Base-by-base conservation (phyloP, 35 echinoderm and acorn worm species). In the Stichopus chloronotus region DNA sequence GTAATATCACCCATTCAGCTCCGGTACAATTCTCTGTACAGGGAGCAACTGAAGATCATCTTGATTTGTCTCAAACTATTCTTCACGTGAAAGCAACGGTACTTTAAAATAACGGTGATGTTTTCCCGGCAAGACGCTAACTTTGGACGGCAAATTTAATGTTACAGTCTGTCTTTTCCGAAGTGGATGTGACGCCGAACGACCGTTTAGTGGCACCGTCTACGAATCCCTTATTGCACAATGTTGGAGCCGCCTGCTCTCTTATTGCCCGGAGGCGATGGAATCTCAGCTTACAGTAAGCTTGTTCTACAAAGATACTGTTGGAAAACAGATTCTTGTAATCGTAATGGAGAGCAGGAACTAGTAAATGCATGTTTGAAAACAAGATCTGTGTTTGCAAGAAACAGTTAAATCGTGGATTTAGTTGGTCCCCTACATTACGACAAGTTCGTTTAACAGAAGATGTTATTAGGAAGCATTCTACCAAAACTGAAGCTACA, bases 301-400 rank as follows among this genome's bases (percentile, higher is more conserved):
- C 20, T 53, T 96, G 63, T 96, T 91, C 30, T 93, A 96, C 88
- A 96, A 96, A 88, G 92, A 94, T 86, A 92, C 87, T 6, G 92
- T 88, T 17, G 88, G 88, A 6, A 59, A 74, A 71, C 93, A 30
- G 72, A 76, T 76, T 76, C 72, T 6, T 76, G 72, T 76, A 43
- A 76, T 76, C 72, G 4, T 12, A 76, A 76, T 76, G 72, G 72
- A 76, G 24, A 76, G 17, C 72, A 76, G 72, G 72, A 76, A 6
- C 4, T 76, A 76, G 5, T 76, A 76, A 76, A 76, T 76, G 72
- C 4, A 76, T 4, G 72, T 76, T 76, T 76, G 24, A 87, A 96
- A 78, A 30, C 17, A 17, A 61, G 57, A 23, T 78, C 93, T 78
- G 92, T 63, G 68, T 19, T 17, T 10, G 21, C 22, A 14, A 5